phyloP scores from a whole-genome alignment of 2,113 vertebrate species.

The Halcyon malimbica region DNA sequence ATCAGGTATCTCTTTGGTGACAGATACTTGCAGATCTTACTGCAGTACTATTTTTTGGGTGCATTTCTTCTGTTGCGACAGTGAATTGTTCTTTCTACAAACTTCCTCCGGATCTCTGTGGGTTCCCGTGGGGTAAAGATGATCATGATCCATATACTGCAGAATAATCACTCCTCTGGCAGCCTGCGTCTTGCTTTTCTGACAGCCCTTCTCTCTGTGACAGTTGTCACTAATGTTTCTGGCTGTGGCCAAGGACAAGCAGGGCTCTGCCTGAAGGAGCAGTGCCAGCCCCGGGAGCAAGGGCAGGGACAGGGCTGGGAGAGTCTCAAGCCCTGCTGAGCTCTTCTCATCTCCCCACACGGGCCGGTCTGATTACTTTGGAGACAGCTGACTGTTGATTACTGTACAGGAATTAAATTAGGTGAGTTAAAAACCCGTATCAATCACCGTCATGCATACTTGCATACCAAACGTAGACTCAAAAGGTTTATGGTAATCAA shows the following conservation, averaged over 20 bases:
- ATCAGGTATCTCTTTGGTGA: not conserved
- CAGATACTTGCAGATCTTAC: not conserved
- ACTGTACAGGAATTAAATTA: constrained; percentile 62
- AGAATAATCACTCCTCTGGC: not conserved
- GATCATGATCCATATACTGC: not conserved
- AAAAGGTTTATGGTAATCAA: constrained; percentile 44
- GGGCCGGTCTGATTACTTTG: not conserved
- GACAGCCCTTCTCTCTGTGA: not conserved
- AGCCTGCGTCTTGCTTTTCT: not conserved
- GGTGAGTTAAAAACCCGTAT: constrained; percentile 10
- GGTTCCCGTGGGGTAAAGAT: not conserved
- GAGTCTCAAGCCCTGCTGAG: not conserved
- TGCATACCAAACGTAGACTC: not conserved
- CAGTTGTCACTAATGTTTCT: not conserved
- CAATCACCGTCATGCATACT: constrained; percentile 6
- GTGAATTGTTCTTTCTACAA: not conserved
- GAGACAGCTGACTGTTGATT: constrained; percentile 27
- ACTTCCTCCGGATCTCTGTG: not conserved
- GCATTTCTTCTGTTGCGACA: not conserved
- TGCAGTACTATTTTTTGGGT: not conserved
- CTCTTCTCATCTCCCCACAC: not conserved
- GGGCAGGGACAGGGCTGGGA: not conserved
- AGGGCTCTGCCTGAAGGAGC: not conserved
- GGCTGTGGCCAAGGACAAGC: not conserved
- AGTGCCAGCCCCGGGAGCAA: not conserved